Base-by-base conservation (phyloP, 2,113 vertebrate genomes). In the Chaetodon trifascialis region DNA sequence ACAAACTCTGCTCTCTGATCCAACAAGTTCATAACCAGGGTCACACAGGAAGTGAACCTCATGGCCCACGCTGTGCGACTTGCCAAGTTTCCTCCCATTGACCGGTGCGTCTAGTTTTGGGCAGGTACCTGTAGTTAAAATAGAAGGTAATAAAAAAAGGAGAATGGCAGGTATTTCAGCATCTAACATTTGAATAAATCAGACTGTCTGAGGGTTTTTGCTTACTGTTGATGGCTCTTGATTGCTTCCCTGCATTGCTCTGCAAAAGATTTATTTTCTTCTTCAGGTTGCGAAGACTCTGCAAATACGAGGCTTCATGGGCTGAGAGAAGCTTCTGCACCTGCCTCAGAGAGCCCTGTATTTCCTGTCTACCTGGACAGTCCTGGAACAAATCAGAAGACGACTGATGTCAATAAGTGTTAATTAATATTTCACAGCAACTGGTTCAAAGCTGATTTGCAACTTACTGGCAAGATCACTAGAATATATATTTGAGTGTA, bases 41-140 rank as follows among this genome's bases (percentile, higher is more conserved):
- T 96, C 58, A 17, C 97, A 98, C 80, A 96, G 1, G 0, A 97
- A 96, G 80, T 97, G 96, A 70, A 96, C 74, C 17, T 98, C 96
- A 0, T 97, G 96, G 51, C 96, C 96, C 14, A 93, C 56, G 0
- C 69, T 65, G 15, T 88, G 14, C 0, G 83, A 94, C 68, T 76
- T 95, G 3, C 97, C 97, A 77, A 97, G 90, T 88, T 95, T 94
- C 80, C 93, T 91, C 3, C 97, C 96, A 0, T 96, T 95, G 55
- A n/a, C 11, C 0, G 95, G 96, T 16, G 82, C 79, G 0, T 92
- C 92, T 34, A 86, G 91, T 76, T 91, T 96, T 0, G 95, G 91
- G 34, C 97, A 97, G 16, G 94, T 94, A 38, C 93, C 97, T 97
- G 90, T 0, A 49, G 14, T n/a, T 40, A 63, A 73, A 64, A 12